A percentile compares a stretch with the other conserved stretches of the same genome.
Conservation (phyloP, 2,797 vertebrate species). For the Sebastes nivosus region DNA sequence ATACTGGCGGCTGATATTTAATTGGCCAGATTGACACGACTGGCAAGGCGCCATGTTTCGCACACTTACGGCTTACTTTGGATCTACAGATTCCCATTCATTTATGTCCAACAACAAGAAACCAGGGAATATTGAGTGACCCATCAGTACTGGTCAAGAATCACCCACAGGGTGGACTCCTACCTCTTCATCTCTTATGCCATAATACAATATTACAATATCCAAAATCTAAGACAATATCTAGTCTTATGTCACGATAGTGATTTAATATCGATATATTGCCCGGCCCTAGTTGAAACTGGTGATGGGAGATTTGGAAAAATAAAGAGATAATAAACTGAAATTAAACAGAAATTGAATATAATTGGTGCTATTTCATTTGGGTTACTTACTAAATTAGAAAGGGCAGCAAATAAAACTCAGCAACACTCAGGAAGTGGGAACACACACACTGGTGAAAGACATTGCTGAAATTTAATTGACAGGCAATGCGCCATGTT, state of each 20-base stretch:
- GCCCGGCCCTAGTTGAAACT: not conserved
- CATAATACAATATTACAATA: too few species aligned
- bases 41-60: not conserved
- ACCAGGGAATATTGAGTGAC: slow-evolving; percentile 22
- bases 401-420: not conserved
- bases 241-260: too few species aligned
- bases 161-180: slow-evolving; percentile 21
- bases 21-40: not conserved
- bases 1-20: not conserved
- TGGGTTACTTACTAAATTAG: not conserved
- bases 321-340: not conserved
- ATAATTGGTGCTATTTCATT: not conserved
- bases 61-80: not conserved
- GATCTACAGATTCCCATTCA: not conserved
- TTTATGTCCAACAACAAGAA: slow-evolving; percentile 1
- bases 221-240: too few species aligned
- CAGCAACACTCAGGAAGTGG: not conserved
- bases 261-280: too few species aligned
- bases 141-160: slow-evolving; percentile 23
- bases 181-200: slow-evolving; percentile 49
- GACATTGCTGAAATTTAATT: not conserved
- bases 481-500: not conserved
- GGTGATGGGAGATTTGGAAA: not conserved
- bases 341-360: not conserved
- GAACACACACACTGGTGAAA: not conserved